These are phyloP conservation scores for Pyrochroa serraticornis DNA, from an alignment of 2,888 invertebrate genomes.

Conservation along the genomic window DNA sequence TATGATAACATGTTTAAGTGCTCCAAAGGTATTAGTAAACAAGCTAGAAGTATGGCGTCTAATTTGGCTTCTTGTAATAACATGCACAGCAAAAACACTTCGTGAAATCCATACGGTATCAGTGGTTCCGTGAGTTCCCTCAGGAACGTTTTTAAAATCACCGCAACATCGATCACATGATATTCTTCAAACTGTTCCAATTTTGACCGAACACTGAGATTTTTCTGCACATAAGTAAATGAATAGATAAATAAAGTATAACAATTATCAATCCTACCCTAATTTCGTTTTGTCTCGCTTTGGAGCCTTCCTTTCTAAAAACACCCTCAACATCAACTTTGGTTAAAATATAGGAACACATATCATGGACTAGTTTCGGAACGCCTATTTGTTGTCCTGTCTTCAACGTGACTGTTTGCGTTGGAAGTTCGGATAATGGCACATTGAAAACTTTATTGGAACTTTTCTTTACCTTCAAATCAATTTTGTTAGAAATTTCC, in stretches of 20 bases:
- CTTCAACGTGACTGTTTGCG: constrained; percentile 65
- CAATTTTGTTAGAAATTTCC: neutral
- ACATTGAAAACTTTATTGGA: constrained; percentile 62
- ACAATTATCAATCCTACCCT: constrained; percentile 61
- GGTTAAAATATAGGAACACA: constrained; percentile 71
- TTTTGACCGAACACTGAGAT: constrained; percentile 61
- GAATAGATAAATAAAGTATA: neutral
- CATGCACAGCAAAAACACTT: constrained; percentile 74
- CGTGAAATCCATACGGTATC: constrained; percentile 75
- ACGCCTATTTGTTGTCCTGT: constrained; percentile 74
- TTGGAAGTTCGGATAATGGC: constrained; percentile 60
- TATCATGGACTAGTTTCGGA: constrained; percentile 74
- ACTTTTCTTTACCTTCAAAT: constrained; percentile 43
- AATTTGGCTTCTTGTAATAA: constrained; percentile 65
- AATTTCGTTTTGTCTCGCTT: constrained; percentile 80
- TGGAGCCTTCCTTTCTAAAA: constrained; percentile 88
- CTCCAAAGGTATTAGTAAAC: constrained; percentile 75
- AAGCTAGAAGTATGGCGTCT: constrained; percentile 69
- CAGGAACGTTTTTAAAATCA: constrained; percentile 83
- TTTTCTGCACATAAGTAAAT: constrained; percentile 10
- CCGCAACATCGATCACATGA: constrained; percentile 84
- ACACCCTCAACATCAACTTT: constrained; percentile 80
- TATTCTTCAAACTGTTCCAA: constrained; percentile 67
- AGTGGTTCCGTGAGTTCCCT: constrained; percentile 85
- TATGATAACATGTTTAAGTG: constrained; percentile 82